A percentile compares a stretch with the other conserved stretches of the same genome.
phyloP scores from a whole-genome alignment of 2,888 invertebrate genomes.

The Tromatobia lineatoria region DNA sequence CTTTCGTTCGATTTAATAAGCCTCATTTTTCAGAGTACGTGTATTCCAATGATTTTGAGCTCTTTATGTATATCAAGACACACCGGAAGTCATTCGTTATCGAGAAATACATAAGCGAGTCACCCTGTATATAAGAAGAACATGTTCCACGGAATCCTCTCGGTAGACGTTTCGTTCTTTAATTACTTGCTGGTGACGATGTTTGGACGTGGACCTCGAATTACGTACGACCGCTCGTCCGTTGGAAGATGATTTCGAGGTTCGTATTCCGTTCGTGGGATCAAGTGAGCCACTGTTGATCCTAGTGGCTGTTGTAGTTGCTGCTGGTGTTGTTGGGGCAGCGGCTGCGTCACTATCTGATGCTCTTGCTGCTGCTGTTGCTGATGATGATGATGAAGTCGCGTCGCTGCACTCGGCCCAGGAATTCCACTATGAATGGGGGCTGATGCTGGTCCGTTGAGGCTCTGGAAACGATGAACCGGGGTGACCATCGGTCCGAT shows the following conservation, averaged over 20 bases:
- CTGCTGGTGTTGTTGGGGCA: conserved; percentile 70
- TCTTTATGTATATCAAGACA: conserved; percentile 40
- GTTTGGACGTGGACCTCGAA: background rate
- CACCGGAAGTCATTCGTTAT: conserved; percentile 59
- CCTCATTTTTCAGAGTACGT: background rate
- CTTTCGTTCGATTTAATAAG: background rate
- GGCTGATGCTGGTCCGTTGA: conserved; percentile 83
- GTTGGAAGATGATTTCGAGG: conserved; percentile 4
- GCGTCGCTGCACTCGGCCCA: conserved; percentile 70
- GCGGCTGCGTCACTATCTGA: conserved; percentile 72
- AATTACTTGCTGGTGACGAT: conserved; percentile 80
- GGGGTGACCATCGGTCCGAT: conserved; percentile 91
- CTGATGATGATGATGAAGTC: conserved; percentile 44
- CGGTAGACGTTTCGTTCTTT: conserved; percentile 78
- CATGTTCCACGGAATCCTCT: conserved; percentile 81
- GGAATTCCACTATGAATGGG: conserved; percentile 60
- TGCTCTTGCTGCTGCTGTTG: conserved; percentile 43
- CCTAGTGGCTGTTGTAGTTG: conserved; percentile 64
- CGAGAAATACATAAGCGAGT: conserved; percentile 79
- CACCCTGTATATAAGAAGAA: conserved; percentile 82
- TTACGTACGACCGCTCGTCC: background rate
- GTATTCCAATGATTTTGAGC: background rate
- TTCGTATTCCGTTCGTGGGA: conserved; percentile 45
- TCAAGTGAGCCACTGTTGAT: background rate
- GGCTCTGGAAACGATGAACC: conserved; percentile 90